phyloP scores from a whole-genome alignment of 2,888 invertebrate genomes.

The Napeogenes sylphis region DNA sequence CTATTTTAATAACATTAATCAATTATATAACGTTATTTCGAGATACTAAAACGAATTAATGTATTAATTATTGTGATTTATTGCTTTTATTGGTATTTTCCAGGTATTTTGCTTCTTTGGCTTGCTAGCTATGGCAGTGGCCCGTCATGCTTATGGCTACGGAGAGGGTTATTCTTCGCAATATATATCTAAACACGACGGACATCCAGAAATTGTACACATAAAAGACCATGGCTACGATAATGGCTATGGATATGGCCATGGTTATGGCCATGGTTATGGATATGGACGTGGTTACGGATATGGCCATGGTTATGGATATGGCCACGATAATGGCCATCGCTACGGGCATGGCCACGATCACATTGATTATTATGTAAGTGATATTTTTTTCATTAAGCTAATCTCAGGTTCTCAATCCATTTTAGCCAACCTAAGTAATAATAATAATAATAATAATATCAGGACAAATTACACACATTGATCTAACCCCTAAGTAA shows the following conservation, averaged over 20 bases:
- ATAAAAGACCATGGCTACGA: too few relatives aligned
- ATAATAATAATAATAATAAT: too few relatives aligned
- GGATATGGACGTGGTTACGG: conserved; percentile 35
- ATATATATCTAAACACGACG: conserved; percentile 51
- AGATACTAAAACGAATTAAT: background rate
- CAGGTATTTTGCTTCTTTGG: conserved; percentile 32
- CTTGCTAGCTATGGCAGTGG: conserved; percentile 29
- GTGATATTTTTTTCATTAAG: background rate
- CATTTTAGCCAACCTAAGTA: too few relatives aligned
- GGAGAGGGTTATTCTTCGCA: conserved; percentile 59
- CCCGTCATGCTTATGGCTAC: conserved; percentile 27
- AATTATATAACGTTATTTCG: background rate
- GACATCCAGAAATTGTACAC: conserved; percentile 47
- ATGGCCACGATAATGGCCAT: conserved; percentile 35
- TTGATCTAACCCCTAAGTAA: too few relatives aligned
- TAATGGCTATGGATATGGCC: too few relatives aligned
- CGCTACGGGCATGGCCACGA: conserved; percentile 5
- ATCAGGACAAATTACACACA: too few relatives aligned
- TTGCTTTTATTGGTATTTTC: too few relatives aligned
- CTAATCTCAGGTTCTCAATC: too few relatives aligned
- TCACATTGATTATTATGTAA: conserved; percentile 19
- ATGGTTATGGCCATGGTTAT: too few relatives aligned
- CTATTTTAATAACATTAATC: background rate
- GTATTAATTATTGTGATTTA: too few relatives aligned
- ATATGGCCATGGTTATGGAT: background rate